Evolutionary conservation across 2,888 invertebrate species (phyloP).

Genomic region (Leucoptera coffeella): DNA sequence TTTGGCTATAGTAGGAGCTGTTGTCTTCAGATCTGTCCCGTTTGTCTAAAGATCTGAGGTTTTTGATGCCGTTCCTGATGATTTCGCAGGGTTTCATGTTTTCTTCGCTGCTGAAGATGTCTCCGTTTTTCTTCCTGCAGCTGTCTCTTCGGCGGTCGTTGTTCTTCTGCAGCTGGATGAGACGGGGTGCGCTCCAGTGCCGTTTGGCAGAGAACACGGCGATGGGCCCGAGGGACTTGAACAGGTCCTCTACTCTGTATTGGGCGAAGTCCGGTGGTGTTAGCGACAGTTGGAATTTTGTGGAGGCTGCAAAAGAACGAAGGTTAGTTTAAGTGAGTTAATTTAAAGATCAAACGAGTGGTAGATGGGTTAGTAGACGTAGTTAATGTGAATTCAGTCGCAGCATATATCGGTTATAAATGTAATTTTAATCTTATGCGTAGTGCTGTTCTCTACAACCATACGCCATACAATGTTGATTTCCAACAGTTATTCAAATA

Average conservation of each 20-base stretch:
- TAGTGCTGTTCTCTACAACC: too few species aligned
- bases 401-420: too few species aligned
- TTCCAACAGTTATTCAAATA: too few species aligned
- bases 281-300: slow-evolving; percentile 80
- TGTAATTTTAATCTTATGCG: too few species aligned
- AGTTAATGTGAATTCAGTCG: too few species aligned
- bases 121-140: slow-evolving; percentile 12
- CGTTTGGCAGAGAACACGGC: slow-evolving; percentile 91
- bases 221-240: slow-evolving; percentile 84
- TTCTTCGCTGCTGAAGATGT: slow-evolving; percentile 13
- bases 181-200: slow-evolving; percentile 87
- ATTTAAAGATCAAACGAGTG: too few species aligned
- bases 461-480: too few species aligned
- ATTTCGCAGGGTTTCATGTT: slow-evolving; percentile 5
- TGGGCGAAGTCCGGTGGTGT: slow-evolving; percentile 89
- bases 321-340: too few species aligned
- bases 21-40: slow-evolving; percentile 44
- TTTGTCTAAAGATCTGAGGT: slow-evolving; percentile 21
- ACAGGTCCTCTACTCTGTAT: slow-evolving; percentile 81
- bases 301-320: slow-evolving; percentile 60
- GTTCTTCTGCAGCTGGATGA: slow-evolving; percentile 74
- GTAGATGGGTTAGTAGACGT: too few species aligned
- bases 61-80: slow-evolving; percentile 9
- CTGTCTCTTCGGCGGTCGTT: slow-evolving; percentile 14
- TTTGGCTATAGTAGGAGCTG: slow-evolving; percentile 39